These are phyloP conservation scores for Caranx melampygus DNA, from an alignment of 2,113 vertebrate species.

Conservation along the genomic window DNA sequence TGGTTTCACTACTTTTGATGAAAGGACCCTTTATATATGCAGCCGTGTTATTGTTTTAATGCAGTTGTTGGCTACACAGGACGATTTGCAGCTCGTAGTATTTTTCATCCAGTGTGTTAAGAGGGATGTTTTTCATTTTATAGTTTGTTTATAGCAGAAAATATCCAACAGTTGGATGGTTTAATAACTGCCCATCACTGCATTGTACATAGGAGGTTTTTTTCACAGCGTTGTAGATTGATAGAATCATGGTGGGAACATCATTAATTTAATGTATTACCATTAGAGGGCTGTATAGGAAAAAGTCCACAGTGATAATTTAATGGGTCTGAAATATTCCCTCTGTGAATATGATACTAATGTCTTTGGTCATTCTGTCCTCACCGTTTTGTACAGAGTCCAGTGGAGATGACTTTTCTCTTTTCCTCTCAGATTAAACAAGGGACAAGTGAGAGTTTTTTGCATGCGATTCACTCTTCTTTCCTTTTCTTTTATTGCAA, in stretches of 20 bases:
- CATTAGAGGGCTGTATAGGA: conserved; percentile 51
- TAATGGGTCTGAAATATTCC: conserved; percentile 46
- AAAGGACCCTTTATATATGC: conserved; percentile 54
- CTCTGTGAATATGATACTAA: conserved; percentile 44
- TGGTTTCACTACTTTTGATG: conserved; percentile 32
- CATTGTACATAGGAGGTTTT: conserved; percentile 63
- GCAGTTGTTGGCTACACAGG: neutral
- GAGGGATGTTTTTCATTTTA: conserved; percentile 42
- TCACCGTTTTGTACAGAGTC: conserved; percentile 59
- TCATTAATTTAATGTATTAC: conserved; percentile 31
- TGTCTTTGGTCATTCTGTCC: conserved; percentile 38
- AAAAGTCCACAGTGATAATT: conserved; percentile 42
- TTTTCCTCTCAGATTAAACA: conserved; percentile 21
- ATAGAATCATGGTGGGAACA: neutral
- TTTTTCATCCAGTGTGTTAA: neutral
- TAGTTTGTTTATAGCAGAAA: conserved; percentile 40
- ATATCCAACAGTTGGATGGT: neutral
- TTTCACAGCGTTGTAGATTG: conserved; percentile 31
- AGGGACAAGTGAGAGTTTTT: conserved; percentile 46
- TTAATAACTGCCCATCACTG: conserved; percentile 17
- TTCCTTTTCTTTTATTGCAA: conserved; percentile 65
- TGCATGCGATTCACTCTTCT: conserved; percentile 63
- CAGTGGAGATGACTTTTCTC: conserved; percentile 38
- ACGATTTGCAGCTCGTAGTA: neutral
- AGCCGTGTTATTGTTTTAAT: conserved; percentile 24